Percentiles rank a stretch among this genome's conserved stretches.
These are phyloP conservation scores for Macrotis lagotis DNA, from an alignment of 2,113 vertebrate genomes.

Conservation along the genomic window DNA sequence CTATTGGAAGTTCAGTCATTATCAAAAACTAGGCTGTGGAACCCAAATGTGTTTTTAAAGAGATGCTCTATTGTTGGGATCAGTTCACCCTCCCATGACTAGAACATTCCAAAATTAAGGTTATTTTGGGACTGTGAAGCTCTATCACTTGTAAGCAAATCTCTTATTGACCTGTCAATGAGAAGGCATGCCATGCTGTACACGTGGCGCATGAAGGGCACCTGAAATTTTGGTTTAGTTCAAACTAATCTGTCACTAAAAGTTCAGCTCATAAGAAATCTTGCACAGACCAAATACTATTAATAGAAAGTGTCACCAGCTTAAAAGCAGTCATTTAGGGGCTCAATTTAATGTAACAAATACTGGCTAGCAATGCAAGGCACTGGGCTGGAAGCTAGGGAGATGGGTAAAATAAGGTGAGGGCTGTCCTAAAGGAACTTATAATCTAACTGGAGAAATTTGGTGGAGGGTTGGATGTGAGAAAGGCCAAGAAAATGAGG, in stretches of 20 bases:
- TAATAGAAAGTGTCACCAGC: not conserved
- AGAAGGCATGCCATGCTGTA: not conserved
- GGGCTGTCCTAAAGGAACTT: not conserved
- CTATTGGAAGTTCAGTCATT: not conserved
- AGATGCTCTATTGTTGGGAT: not conserved
- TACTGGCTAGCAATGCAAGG: not conserved
- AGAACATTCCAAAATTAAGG: not conserved
- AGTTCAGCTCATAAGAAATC: not conserved
- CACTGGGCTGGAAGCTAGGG: not conserved
- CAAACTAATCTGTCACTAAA: not conserved
- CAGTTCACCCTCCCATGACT: not conserved
- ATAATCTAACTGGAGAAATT: not conserved
- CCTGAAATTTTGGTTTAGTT: not conserved
- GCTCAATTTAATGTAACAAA: not conserved
- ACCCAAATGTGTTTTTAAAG: not conserved
- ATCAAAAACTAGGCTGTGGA: not conserved
- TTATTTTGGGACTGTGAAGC: not conserved
- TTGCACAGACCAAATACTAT: not conserved
- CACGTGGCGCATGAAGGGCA: not conserved
- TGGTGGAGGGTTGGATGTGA: not conserved
- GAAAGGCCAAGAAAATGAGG: not conserved
- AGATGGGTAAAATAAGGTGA: not conserved
- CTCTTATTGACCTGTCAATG: not conserved
- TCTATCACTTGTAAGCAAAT: not conserved
- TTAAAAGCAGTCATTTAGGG: not conserved